Percentiles rank a stretch among this genome's conserved stretches.
Evolutionary conservation across 2,113 vertebrate genomes (phyloP).

Genomic region (Pan paniscus): DNA sequence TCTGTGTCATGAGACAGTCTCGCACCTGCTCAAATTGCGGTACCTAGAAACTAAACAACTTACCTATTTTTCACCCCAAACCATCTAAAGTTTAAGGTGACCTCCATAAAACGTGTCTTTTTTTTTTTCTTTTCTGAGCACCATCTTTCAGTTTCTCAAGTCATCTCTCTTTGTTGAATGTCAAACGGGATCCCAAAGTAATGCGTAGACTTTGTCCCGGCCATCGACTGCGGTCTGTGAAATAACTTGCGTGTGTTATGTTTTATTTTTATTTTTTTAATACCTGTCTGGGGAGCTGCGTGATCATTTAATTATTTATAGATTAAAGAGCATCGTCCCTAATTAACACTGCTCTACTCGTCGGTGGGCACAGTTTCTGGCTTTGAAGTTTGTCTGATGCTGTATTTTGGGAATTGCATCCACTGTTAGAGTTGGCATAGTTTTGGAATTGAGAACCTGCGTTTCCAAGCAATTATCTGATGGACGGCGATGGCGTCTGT

Average conservation of each 20-base stretch:
- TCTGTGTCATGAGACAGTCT: background rate
- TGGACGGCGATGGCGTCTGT: conserved; percentile 62
- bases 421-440: conserved; percentile 74
- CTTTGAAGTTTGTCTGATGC: conserved; percentile 85
- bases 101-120: background rate
- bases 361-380: conserved; percentile 74
- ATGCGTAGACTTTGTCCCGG: conserved; percentile 60
- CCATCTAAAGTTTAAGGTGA: background rate
- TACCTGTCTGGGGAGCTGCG: conserved; percentile 77
- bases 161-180: background rate
- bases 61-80: background rate
- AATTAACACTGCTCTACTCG: conserved; percentile 85
- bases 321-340: conserved; percentile 87
- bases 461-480: conserved; percentile 73
- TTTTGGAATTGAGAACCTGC: conserved; percentile 80
- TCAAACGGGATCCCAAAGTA: conserved; percentile 39
- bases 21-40: accelerated
- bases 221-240: conserved; percentile 75
- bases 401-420: conserved; percentile 83
- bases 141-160: background rate
- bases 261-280: conserved; percentile 62
- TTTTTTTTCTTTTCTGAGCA: background rate
- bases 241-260: conserved; percentile 43
- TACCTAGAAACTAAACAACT: background rate
- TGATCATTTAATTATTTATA: conserved; percentile 86